Conservation (phyloP, 2,888 invertebrate genomes). For the Philereme vetulata region DNA sequence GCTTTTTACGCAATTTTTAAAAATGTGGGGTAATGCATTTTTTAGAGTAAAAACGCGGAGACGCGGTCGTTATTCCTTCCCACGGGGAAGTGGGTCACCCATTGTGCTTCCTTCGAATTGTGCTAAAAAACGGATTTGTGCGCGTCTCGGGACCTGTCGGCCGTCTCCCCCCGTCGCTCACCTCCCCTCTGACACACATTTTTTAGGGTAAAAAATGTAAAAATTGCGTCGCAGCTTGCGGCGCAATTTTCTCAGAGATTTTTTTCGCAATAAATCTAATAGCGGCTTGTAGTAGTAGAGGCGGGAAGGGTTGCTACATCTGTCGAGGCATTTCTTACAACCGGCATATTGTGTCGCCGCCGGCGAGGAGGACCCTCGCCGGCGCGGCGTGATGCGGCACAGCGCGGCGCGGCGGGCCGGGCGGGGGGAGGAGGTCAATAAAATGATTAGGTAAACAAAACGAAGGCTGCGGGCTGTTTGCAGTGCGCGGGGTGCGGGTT, state of each 20-base stretch:
- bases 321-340: constrained; percentile 49
- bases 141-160: constrained; percentile 67
- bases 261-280: constrained; percentile 65
- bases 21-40: constrained; percentile 83
- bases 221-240: constrained; percentile 78
- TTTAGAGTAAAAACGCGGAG: constrained; percentile 74
- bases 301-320: constrained; percentile 63
- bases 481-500: constrained; percentile 38
- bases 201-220: constrained; percentile 78
- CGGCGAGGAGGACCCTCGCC: neutral
- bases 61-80: constrained; percentile 80
- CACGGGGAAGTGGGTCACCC: constrained; percentile 83
- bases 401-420: constrained; percentile 39
- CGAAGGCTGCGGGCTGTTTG: constrained; percentile 65
- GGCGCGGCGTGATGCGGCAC: no score
- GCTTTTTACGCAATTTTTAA: constrained; percentile 70
- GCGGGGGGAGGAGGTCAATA: constrained; percentile 48
- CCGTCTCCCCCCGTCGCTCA: constrained; percentile 51
- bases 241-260: constrained; percentile 74
- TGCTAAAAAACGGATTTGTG: constrained; percentile 77
- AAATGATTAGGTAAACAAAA: constrained; percentile 81
- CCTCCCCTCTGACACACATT: constrained; percentile 73
- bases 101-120: constrained; percentile 77
- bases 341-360: neutral
- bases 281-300: constrained; percentile 70